Evolutionary conservation across 1,140 invertebrate species (phyloP).

Genomic region (Heterodera carotae): DNA sequence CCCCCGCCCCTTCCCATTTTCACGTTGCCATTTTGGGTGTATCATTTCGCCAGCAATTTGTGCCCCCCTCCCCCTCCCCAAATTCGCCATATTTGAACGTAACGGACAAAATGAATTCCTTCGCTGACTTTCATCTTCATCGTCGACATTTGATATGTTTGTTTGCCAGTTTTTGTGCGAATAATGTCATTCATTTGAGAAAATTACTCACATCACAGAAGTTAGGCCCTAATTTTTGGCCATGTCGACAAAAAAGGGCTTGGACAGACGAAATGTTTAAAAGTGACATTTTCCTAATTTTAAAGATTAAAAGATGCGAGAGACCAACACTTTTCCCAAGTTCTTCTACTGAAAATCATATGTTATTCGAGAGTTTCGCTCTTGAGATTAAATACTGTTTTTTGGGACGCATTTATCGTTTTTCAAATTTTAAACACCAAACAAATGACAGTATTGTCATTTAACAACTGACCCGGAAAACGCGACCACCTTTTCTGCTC

Average conservation of each 20-base stretch:
- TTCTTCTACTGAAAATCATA: too few species aligned
- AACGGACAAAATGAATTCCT: not conserved
- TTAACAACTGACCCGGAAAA: not conserved
- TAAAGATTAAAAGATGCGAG: not conserved
- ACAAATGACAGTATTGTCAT: too few species aligned
- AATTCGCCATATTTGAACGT: not conserved
- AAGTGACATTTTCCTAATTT: not conserved
- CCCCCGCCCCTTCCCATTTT: too few species aligned
- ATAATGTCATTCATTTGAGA: not conserved
- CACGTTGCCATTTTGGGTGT: not conserved
- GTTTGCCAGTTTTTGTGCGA: not conserved
- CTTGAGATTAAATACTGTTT: too few species aligned
- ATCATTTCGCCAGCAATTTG: not conserved
- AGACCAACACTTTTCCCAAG: too few species aligned
- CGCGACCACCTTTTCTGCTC: too few species aligned
- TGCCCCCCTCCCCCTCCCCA: too few species aligned
- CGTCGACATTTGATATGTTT: not conserved
- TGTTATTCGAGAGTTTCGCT: too few species aligned
- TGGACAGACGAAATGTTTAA: not conserved
- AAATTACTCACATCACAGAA: slow-evolving; percentile 2
- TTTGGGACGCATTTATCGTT: too few species aligned
- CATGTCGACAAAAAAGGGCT: not conserved
- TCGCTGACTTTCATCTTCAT: not conserved
- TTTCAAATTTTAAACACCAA: too few species aligned
- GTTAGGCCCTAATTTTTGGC: not conserved